These are phyloP conservation scores for Xenops minutus DNA, from an alignment of 2,797 vertebrate species.

Conservation along the genomic window DNA sequence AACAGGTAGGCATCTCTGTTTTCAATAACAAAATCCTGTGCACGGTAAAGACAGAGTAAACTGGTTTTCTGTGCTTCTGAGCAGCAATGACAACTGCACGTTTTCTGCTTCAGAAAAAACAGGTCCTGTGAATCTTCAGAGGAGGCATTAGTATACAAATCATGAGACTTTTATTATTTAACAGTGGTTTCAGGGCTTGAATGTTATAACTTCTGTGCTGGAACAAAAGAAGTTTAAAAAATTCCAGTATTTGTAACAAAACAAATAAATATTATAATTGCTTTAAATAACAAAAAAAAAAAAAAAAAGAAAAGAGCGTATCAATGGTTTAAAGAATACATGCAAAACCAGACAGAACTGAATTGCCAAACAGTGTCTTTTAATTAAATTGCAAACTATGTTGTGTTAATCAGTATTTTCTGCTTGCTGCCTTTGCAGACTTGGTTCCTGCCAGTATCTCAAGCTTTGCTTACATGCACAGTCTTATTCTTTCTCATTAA, in stretches of 20 bases:
- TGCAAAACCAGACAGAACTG: not conserved
- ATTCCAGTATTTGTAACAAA: not conserved
- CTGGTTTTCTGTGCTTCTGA: not conserved
- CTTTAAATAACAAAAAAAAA: not conserved
- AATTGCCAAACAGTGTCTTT: not conserved
- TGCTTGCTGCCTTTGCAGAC: not conserved
- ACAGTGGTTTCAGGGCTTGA: not conserved
- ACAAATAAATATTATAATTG: not conserved
- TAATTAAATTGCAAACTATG: not conserved
- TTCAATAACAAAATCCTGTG: not conserved
- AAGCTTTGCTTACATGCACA: slow-evolving; percentile 7
- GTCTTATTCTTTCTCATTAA: slow-evolving; percentile 46
- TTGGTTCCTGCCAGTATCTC: slow-evolving; percentile 16
- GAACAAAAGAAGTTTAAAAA: not conserved
- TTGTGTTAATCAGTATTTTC: slow-evolving; percentile 12
- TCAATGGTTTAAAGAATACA: not conserved
- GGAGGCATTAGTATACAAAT: not conserved
- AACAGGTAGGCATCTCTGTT: not conserved
- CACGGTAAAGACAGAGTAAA: not conserved
- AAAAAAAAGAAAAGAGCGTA: not conserved
- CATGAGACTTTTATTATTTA: not conserved
- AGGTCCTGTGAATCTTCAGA: not conserved
- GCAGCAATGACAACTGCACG: not conserved
- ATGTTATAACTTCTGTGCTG: not conserved
- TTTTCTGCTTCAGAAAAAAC: not conserved